A percentile compares a stretch with the other conserved stretches of the same genome.
phyloP scores from a whole-genome alignment of 2,888 invertebrate species.

The Himalopsyche kuldschensis region DNA sequence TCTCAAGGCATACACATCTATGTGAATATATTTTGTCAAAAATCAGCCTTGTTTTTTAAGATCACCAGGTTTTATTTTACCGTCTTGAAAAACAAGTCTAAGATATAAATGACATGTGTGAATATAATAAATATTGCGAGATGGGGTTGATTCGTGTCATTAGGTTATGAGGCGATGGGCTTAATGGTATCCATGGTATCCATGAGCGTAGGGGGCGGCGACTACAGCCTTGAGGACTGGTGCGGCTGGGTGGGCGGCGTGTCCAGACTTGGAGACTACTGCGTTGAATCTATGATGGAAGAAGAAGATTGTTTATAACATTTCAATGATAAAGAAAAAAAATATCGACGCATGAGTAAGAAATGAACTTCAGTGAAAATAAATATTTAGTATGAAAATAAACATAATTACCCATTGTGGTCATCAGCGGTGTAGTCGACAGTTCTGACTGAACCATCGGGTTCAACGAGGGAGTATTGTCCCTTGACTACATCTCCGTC shows the following conservation, averaged over 20 bases:
- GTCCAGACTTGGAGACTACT: constrained; percentile 60
- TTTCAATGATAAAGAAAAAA: background rate
- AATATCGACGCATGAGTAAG: background rate
- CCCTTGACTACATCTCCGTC: constrained; percentile 69
- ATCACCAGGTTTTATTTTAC: background rate
- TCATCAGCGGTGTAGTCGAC: constrained; percentile 65
- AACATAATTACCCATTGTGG: constrained; percentile 57
- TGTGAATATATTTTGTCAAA: background rate
- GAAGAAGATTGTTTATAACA: background rate
- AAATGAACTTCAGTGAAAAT: background rate
- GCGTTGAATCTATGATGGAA: constrained; percentile 60
- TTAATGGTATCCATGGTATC: constrained; percentile 45
- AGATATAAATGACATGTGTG: background rate
- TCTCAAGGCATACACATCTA: background rate
- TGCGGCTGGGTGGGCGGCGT: constrained; percentile 57
- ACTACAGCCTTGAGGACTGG: constrained; percentile 42
- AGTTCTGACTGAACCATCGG: constrained; percentile 63
- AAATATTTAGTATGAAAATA: background rate
- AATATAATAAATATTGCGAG: background rate
- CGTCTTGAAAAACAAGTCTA: background rate
- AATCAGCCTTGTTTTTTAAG: background rate
- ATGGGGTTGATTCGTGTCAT: background rate
- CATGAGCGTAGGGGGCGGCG: constrained; percentile 51
- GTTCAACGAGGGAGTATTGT: constrained; percentile 65
- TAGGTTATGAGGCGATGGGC: background rate